Evolutionary conservation across 2,113 vertebrate species (phyloP), one percentile per base, ranked within the genome.

Genomic region (Bufo bufo): DNA sequence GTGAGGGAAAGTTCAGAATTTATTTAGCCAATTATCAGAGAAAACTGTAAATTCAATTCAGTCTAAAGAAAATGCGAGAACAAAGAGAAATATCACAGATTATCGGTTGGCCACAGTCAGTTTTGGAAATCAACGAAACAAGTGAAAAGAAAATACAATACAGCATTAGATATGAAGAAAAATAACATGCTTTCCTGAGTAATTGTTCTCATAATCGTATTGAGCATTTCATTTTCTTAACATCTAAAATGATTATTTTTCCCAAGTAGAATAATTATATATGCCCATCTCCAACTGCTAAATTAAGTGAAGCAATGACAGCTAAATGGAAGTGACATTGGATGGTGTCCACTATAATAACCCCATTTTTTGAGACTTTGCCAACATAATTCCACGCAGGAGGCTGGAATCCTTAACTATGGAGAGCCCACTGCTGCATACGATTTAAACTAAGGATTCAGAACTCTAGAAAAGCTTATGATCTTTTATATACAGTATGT

Each of bases 181-280:
- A 79, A 79, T 66, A 54, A 86, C 78, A 14, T 86, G 71, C 45
- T 8, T 63, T 65, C n/a, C 59, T 86, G 75, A 77, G 74, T 86
- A 86, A 86, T 87, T 87, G 85, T 78, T 81, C 65, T 56, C 85
- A 87, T 87, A 87, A 87, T 87, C 71, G 52, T 52, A 20, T 69
- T 45, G 85, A 87, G 47, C 59, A 78, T 65, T 85, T 61, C 74
- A 86, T 86, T 78, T 86, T 78, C 75, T 33, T 54, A 65, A 86
- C 74, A 49, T 54, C 75, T 19, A 10, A 56, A 52, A 77, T 61
- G 43, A 78, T 87, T 80, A 80, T 56, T 69, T 80, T 69, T 77
- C 71, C 9, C 77, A 61, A 45, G 33, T 45, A 85, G 58, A 77
- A 77, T 77, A 43, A 75, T 61, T 85, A 85, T 49, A 65, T 49